These are phyloP conservation scores for Epizoanthus fatuus DNA, from an alignment of 92 coral and sea anemone genomes.

Conservation along the genomic window DNA sequence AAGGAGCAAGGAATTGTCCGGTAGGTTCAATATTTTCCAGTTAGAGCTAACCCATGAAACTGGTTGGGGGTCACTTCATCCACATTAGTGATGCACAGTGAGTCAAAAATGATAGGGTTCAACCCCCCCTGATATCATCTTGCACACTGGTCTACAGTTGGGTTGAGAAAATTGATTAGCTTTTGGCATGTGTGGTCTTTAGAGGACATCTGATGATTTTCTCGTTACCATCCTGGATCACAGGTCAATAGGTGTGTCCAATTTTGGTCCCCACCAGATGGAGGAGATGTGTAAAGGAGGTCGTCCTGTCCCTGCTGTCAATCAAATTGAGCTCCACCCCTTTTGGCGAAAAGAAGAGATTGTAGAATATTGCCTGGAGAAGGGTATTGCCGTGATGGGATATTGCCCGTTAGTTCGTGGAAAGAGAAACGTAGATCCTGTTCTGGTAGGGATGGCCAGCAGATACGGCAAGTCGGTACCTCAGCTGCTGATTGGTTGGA, in stretches of 20 bases:
- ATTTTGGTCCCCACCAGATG: too few relatives aligned
- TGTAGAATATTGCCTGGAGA: constrained; percentile 68
- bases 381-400: constrained; percentile 75
- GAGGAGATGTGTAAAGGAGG: constrained; percentile 68
- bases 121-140: too few relatives aligned
- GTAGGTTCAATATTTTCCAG: not conserved
- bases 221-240: too few relatives aligned
- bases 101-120: too few relatives aligned
- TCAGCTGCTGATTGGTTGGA: constrained; percentile 45
- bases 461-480: constrained; percentile 41
- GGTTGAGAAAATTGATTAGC: too few relatives aligned
- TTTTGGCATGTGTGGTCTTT: too few relatives aligned
- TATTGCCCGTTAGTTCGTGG: constrained; percentile 78
- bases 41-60: not conserved
- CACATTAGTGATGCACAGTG: too few relatives aligned
- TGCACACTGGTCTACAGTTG: too few relatives aligned
- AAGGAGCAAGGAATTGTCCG: constrained; percentile 17
- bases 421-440: constrained; percentile 65
- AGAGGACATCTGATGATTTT: too few relatives aligned
- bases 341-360: constrained; percentile 80
- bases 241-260: too few relatives aligned
- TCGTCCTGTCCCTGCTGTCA: constrained; percentile 85
- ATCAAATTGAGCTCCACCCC: constrained; percentile 85
- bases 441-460: constrained; percentile 68
- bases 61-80: too few relatives aligned